Evolutionary conservation across 2,888 invertebrate genomes (phyloP), one percentile per base, ranked within the genome.

Genomic region (Drosophila tripunctata): DNA sequence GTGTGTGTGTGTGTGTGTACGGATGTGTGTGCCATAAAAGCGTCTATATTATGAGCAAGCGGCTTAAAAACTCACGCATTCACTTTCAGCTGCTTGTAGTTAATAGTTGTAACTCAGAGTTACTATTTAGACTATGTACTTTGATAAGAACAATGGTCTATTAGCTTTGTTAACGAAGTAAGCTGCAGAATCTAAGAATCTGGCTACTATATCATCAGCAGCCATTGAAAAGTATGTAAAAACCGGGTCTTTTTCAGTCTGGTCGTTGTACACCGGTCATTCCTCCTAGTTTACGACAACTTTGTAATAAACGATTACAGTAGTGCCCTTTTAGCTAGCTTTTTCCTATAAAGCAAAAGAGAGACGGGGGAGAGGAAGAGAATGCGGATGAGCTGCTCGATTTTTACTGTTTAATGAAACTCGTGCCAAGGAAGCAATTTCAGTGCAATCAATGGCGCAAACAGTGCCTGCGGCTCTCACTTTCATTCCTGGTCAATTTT

Each of bases 371-470:
- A 10, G 10, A 7, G 10, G 8, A 10, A 27, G 10, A 75, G 71
- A 78, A 73, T 83, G 67, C 76, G 67, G 24, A 38, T 36, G 38
- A 50, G 55, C 40, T 57, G 64, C 66, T 72, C 61, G 61, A 55
- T 68, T 80, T 80, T 82, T 74, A 75, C 79, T 78, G 80, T 81
- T 83, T 86, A 86, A 86, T 88, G 84, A 81, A 86, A 87, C 88
- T 88, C 89, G 88, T 88, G 86, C 79, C 71, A 79, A 78, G 83
- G 78, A 88, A 88, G 79, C 85, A 86, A 88, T 88, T 88, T 84
- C 80, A 63, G 73, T 75, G 75, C 79, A 82, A 82, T 82, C 83
- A 75, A 79, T 66, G 66, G 43, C 57, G 67, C 71, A 68, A 51
- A 52, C 64, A 63, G 52, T 60, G 74, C 74, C 76, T 36, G 45